phyloP scores from a whole-genome alignment of 2,797 vertebrate genomes.

The Poliocrania exsul region DNA sequence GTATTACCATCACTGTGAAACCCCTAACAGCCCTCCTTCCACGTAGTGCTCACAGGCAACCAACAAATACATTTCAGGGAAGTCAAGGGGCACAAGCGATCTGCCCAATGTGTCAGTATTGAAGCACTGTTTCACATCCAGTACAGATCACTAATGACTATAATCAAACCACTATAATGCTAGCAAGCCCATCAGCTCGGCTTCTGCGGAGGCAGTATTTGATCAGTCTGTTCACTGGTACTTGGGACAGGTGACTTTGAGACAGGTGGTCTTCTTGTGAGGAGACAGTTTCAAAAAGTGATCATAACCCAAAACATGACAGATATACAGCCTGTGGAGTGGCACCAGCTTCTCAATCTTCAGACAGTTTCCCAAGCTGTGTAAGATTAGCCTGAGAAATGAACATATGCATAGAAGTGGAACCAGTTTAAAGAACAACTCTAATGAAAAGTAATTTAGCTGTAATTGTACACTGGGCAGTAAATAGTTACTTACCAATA shows the following conservation, averaged over 20 bases:
- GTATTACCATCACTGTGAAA: not conserved
- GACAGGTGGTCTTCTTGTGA: not conserved
- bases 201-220: not conserved
- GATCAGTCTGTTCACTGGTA: not conserved
- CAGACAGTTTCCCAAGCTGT: not conserved
- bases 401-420: not conserved
- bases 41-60: fast-evolving
- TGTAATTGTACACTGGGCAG: not conserved
- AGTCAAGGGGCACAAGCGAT: not conserved
- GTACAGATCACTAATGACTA: not conserved
- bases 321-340: not conserved
- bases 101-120: fast-evolving
- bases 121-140: not conserved
- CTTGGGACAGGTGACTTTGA: not conserved
- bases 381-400: not conserved
- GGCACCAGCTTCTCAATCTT: not conserved
- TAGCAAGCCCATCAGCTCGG: not conserved
- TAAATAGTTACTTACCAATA: not conserved
- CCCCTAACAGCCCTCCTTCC: not conserved
- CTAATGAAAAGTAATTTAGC: not conserved
- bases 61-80: not conserved
- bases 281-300: not conserved
- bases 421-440: not conserved
- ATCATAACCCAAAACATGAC: not conserved
- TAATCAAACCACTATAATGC: not conserved